Evolutionary conservation across 1,140 invertebrate genomes (phyloP).

Genomic region (Cydia splendana): DNA sequence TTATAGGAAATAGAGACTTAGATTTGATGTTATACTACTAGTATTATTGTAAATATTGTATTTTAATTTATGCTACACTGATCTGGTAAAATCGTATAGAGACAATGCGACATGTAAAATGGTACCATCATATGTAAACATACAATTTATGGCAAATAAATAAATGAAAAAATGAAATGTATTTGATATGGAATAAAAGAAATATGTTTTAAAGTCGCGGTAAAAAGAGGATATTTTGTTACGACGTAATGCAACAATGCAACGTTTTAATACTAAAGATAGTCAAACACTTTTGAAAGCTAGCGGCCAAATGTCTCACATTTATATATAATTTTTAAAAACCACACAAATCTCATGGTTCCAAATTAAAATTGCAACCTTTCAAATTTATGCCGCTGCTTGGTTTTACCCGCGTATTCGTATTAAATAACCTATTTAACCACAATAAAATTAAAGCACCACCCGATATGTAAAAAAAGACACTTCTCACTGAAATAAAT

Average conservation of each 20-base stretch:
- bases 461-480: neutral
- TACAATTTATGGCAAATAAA: no score
- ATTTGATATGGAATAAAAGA: neutral
- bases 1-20: neutral
- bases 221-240: neutral
- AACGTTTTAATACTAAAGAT: neutral
- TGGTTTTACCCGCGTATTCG: neutral
- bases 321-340: neutral
- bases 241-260: neutral
- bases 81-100: no score
- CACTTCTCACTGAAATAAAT: neutral
- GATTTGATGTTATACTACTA: neutral
- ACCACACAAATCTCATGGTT: neutral
- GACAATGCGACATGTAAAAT: no score
- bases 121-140: no score
- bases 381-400: conserved; percentile 14
- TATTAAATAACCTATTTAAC: neutral
- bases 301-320: no score
- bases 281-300: neutral
- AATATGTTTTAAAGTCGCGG: neutral
- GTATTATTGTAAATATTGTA: no score
- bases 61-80: no score
- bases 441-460: neutral
- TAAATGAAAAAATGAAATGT: no score
- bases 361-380: conserved; percentile 11